Conservation (phyloP, 2,113 vertebrate genomes). For the Hymenochirus boettgeri region DNA sequence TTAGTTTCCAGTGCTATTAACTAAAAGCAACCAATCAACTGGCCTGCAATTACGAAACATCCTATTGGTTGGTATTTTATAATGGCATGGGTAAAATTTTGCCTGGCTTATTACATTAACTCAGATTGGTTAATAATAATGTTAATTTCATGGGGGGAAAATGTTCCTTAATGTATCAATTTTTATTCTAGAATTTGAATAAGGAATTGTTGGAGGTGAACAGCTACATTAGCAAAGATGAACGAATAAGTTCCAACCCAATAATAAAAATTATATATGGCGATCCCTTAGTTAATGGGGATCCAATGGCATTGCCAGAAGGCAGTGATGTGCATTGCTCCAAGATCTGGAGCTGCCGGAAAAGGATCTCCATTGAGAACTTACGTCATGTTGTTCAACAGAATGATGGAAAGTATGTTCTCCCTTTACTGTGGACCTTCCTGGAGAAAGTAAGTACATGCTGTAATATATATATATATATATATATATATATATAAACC, state of each 20-base stretch:
- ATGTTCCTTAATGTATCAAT: too few species aligned
- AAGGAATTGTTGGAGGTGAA: constrained; percentile 64
- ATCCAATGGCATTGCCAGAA: constrained; percentile 66
- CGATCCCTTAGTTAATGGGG: constrained; percentile 64
- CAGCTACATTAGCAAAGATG: constrained; percentile 65
- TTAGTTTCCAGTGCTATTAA: too few species aligned
- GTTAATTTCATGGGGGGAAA: too few species aligned
- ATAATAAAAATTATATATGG: constrained; percentile 74
- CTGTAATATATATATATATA: not conserved
- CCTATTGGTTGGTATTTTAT: too few species aligned
- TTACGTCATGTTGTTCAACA: constrained; percentile 77
- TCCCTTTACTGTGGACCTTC: constrained; percentile 84
- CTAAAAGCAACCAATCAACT: too few species aligned
- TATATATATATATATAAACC: too few species aligned
- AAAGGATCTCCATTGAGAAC: constrained; percentile 71
- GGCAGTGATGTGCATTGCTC: constrained; percentile 67
- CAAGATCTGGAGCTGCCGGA: constrained; percentile 80
- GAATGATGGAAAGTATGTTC: constrained; percentile 64
- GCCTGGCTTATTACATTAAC: too few species aligned
- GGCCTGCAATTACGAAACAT: too few species aligned
- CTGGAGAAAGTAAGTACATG: constrained; percentile 70
- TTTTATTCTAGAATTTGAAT: constrained; percentile 66
- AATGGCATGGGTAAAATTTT: too few species aligned
- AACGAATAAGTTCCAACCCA: constrained; percentile 72
- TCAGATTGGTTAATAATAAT: too few species aligned